A percentile compares a stretch with the other conserved stretches of the same genome.
phyloP scores from a whole-genome alignment of 2,888 invertebrate species.

The Scelioninae gen. 1 region DNA sequence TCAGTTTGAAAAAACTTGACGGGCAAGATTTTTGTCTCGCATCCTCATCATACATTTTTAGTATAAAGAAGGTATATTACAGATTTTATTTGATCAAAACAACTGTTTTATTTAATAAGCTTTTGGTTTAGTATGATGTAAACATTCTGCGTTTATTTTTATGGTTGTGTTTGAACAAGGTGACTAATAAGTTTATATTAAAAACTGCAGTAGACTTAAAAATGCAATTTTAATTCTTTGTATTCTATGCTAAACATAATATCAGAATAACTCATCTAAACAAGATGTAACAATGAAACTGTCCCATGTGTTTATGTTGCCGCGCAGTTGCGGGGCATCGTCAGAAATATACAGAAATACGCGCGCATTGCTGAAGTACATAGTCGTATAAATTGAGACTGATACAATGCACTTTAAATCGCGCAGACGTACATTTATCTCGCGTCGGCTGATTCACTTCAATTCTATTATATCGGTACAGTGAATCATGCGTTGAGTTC shows the following conservation, averaged over 20 bases:
- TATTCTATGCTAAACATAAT: background rate
- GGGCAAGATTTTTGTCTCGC: no score
- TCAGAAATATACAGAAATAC: constrained; percentile 26
- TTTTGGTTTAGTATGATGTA: no score
- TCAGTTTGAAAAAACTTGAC: no score
- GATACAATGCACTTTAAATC: constrained; percentile 59
- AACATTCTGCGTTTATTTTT: no score
- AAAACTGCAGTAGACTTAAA: background rate
- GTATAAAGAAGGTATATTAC: no score
- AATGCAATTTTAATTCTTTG: no score
- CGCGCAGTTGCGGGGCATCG: background rate
- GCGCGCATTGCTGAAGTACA: background rate
- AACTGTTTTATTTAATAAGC: no score
- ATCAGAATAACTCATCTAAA: constrained; percentile 1
- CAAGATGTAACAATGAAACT: constrained; percentile 33
- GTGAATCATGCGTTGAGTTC: constrained; percentile 26
- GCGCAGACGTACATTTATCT: constrained; percentile 56
- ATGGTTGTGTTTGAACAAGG: no score
- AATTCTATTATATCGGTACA: constrained; percentile 46
- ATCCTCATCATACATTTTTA: no score
- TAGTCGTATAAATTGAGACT: constrained; percentile 45
- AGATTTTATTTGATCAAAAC: no score
- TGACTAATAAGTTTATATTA: background rate
- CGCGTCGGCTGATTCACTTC: constrained; percentile 47
- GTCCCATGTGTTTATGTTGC: constrained; percentile 18